Conservation (phyloP, 2,888 invertebrate species). For the Caenorhabditis sp. region DNA sequence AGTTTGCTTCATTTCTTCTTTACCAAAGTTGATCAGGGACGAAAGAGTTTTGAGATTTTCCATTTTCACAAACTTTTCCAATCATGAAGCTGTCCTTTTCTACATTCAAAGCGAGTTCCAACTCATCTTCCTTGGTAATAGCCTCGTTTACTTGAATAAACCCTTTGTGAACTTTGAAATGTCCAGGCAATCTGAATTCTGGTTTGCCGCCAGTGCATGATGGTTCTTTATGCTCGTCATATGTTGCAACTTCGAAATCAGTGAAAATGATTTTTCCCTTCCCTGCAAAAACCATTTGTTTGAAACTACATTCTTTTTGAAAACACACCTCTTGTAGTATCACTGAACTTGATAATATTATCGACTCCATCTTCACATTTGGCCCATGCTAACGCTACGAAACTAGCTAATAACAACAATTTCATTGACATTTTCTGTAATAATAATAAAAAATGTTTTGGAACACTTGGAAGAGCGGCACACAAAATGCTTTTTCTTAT, state of each 20-base stretch:
- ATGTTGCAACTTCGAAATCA: slow-evolving; percentile 54
- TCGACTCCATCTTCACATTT: slow-evolving; percentile 59
- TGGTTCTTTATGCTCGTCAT: slow-evolving; percentile 55
- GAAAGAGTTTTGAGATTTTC: slow-evolving; percentile 60
- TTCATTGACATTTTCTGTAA: background rate
- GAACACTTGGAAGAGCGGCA: background rate
- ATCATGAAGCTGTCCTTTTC: slow-evolving; percentile 65
- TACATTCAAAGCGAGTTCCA: slow-evolving; percentile 53
- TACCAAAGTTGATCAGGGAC: slow-evolving; percentile 65
- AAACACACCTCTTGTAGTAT: slow-evolving; percentile 45
- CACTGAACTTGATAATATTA: slow-evolving; percentile 55
- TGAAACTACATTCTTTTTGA: too few relatives aligned
- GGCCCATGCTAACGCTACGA: slow-evolving; percentile 9
- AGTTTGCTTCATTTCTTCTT: background rate
- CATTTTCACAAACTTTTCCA: slow-evolving; percentile 62
- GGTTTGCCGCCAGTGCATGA: slow-evolving; percentile 47
- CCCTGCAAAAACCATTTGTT: slow-evolving; percentile 24
- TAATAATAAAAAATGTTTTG: background rate
- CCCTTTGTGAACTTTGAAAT: slow-evolving; percentile 53
- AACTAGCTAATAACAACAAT: background rate
- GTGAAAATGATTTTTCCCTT: slow-evolving; percentile 52
- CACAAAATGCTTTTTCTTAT: background rate
- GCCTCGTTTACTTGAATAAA: slow-evolving; percentile 45
- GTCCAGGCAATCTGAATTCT: slow-evolving; percentile 54
- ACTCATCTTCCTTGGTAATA: slow-evolving; percentile 37